phyloP scores from a whole-genome alignment of 2,113 vertebrate species.

The Scophthalmus maximus region DNA sequence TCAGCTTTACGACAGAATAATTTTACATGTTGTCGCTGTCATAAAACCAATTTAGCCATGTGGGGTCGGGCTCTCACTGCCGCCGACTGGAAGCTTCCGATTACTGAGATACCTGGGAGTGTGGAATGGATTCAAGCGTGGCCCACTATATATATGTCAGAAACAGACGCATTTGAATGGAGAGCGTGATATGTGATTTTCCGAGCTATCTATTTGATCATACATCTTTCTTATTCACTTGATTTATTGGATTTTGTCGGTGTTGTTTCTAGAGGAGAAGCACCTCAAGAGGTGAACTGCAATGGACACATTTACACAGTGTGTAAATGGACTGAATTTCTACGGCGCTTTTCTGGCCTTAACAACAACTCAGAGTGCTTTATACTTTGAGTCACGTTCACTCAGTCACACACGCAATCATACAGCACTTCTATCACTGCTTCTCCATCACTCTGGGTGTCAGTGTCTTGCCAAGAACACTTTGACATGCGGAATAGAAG shows the following conservation, averaged over 20 bases:
- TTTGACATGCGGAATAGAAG: too few relatives aligned
- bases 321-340: not conserved
- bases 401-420: not conserved
- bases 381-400: not conserved
- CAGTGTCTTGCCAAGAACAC: too few relatives aligned
- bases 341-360: not conserved
- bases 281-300: not conserved
- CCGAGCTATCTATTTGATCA: not conserved
- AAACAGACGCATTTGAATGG: slow-evolving; percentile 4
- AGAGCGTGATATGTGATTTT: not conserved
- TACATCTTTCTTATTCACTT: not conserved
- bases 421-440: too few relatives aligned
- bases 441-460: too few relatives aligned
- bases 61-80: slow-evolving; percentile 26
- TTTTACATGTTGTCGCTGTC: slow-evolving; percentile 44
- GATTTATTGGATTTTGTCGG: not conserved
- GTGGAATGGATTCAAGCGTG: slow-evolving; percentile 16
- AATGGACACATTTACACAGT: not conserved
- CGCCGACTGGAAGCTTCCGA: slow-evolving; percentile 27
- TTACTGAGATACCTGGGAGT: slow-evolving; percentile 23
- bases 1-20: slow-evolving; percentile 29
- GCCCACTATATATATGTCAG: slow-evolving; percentile 11
- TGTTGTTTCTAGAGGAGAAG: not conserved
- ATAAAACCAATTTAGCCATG: slow-evolving; percentile 35
- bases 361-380: too few relatives aligned